Percentiles rank a stretch among this genome's conserved stretches.
Evolutionary conservation across 2,888 invertebrate species (phyloP).

Genomic region (Drosophila siamana): DNA sequence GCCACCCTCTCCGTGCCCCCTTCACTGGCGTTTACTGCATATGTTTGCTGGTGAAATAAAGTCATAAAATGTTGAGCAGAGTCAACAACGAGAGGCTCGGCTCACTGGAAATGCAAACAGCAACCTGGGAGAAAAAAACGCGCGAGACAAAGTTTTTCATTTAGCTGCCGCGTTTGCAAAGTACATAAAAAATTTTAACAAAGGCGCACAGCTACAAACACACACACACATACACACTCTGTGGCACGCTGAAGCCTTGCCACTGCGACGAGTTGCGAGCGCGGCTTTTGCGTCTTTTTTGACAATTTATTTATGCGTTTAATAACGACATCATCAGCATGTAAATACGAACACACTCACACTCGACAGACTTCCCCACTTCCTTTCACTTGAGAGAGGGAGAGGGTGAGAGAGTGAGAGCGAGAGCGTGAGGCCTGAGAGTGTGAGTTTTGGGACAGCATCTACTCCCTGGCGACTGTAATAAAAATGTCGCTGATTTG

Average conservation of each 20-base stretch:
- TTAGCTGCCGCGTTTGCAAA: conserved; percentile 44
- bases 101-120: conserved; percentile 43
- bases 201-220: conserved; percentile 24
- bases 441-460: conserved; percentile 13
- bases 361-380: conserved; percentile 17
- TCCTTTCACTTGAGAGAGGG: neutral
- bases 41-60: conserved; percentile 61
- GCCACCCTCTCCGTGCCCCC: neutral
- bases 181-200: conserved; percentile 45
- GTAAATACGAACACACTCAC: conserved; percentile 44
- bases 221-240: conserved; percentile 5
- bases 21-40: conserved; percentile 16
- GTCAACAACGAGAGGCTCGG: conserved; percentile 48
- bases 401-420: too few relatives aligned
- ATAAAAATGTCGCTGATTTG: conserved; percentile 81
- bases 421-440: too few relatives aligned
- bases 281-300: conserved; percentile 49
- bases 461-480: conserved; percentile 49
- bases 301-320: conserved; percentile 79
- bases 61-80: conserved; percentile 68
- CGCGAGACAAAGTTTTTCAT: conserved; percentile 52
- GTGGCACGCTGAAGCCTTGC: conserved; percentile 4
- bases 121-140: conserved; percentile 25
- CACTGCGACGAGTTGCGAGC: conserved; percentile 16
- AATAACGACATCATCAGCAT: conserved; percentile 80